phyloP scores from a whole-genome alignment of 2,113 vertebrate genomes.

The Mastomys coucha region DNA sequence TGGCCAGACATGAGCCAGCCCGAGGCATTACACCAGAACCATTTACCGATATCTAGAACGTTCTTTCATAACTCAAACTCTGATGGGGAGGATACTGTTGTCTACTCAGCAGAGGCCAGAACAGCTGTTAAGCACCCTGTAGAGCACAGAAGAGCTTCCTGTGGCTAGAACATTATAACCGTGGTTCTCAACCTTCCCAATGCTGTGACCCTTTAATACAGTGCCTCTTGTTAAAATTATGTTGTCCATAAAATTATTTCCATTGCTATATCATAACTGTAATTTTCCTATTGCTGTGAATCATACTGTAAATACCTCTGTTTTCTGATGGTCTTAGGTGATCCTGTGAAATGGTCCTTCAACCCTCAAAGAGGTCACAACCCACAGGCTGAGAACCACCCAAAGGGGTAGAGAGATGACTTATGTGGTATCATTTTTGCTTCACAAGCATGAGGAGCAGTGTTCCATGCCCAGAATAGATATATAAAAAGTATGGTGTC shows the following conservation, averaged over 20 bases:
- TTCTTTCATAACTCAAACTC: too few species aligned
- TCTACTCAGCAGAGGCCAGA: background rate
- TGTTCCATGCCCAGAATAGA: background rate
- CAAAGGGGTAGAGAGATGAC: background rate
- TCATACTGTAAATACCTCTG: background rate
- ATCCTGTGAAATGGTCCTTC: background rate
- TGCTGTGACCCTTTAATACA: background rate
- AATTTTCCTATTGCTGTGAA: background rate
- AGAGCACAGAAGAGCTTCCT: accelerated
- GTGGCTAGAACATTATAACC: background rate
- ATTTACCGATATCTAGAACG: background rate
- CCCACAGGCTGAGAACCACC: background rate
- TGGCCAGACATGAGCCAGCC: background rate
- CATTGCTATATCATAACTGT: background rate
- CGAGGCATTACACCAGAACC: too few species aligned
- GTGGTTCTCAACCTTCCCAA: background rate
- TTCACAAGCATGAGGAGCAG: background rate
- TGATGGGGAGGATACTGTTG: accelerated
- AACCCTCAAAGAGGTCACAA: background rate
- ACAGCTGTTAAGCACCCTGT: background rate
- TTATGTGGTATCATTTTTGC: background rate
- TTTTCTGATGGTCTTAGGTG: background rate
- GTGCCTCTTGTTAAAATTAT: background rate
- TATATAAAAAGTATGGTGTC: background rate
- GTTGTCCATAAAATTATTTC: background rate